Conservation (phyloP, 2,888 invertebrate genomes). For the Drosophila stalkeri region DNA sequence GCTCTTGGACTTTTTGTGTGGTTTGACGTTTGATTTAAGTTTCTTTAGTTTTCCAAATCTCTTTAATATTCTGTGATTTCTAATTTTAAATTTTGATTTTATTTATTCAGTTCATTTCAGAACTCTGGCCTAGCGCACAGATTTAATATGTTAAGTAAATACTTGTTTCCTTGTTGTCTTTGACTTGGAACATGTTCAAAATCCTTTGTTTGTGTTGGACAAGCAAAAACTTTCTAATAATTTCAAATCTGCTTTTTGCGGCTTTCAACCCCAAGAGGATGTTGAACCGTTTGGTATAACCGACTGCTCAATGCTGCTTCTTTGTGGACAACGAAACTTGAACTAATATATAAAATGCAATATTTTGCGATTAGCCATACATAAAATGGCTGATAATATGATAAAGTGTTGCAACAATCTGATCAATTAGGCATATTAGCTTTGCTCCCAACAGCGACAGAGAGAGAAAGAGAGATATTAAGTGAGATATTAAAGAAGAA, state of each 20-base stretch:
- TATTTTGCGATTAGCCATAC: too few species aligned
- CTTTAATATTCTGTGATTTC: not conserved
- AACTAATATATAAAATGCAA: not conserved
- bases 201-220: conserved; percentile 22
- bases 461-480: too few species aligned
- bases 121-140: not conserved
- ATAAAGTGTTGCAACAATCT: too few species aligned
- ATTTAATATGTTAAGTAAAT: conserved; percentile 9
- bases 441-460: too few species aligned
- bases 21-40: too few species aligned
- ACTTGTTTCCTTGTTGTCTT: not conserved
- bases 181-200: not conserved
- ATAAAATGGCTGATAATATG: too few species aligned
- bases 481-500: too few species aligned
- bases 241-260: conserved; percentile 23
- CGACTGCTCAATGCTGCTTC: not conserved
- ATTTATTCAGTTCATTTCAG: not conserved
- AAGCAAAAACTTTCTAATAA: conserved; percentile 32
- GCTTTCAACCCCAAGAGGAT: not conserved
- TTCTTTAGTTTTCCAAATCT: too few species aligned
- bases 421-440: too few species aligned
- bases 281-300: not conserved
- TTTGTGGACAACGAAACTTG: not conserved
- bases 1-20: not conserved
- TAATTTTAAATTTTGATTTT: not conserved